Conservation (phyloP, 2,113 vertebrate species). For the Alligator sinensis region DNA sequence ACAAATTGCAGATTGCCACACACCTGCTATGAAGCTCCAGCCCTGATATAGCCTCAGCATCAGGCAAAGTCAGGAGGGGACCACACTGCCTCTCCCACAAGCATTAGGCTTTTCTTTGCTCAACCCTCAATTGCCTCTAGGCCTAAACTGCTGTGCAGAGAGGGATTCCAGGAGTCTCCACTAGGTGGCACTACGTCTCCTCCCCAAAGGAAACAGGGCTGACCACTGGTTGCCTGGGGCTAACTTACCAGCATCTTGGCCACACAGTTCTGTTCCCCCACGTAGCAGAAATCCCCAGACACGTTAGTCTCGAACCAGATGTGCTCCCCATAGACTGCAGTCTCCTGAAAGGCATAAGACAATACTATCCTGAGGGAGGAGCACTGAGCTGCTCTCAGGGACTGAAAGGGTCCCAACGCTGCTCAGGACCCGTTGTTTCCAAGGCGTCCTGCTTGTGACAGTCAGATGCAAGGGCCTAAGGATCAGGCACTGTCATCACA, state of each 20-base stretch:
- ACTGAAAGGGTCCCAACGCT: background rate
- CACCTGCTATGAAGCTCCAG: background rate
- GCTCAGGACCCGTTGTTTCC: background rate
- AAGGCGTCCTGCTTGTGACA: background rate
- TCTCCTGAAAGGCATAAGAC: constrained; percentile 81
- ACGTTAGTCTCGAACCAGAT: constrained; percentile 96
- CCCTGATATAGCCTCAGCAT: rapidly evolving
- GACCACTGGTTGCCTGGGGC: background rate
- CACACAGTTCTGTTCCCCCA: constrained; percentile 93
- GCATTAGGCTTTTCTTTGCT: background rate
- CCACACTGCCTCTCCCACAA: background rate
- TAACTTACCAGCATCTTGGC: constrained; percentile 91
- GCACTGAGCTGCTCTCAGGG: background rate
- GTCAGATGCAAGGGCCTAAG: background rate
- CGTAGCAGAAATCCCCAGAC: constrained; percentile 95
- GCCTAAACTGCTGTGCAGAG: background rate
- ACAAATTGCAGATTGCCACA: background rate
- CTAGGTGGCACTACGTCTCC: constrained; percentile 5
- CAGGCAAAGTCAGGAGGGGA: background rate
- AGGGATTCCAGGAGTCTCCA: rapidly evolving
- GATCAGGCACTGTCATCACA: background rate
- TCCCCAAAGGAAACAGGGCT: rapidly evolving
- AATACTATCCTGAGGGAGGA: background rate
- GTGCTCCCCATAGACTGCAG: constrained; percentile 91
- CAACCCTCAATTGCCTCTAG: background rate